Conservation (phyloP, 2,797 vertebrate species). For the Carapus acus region DNA sequence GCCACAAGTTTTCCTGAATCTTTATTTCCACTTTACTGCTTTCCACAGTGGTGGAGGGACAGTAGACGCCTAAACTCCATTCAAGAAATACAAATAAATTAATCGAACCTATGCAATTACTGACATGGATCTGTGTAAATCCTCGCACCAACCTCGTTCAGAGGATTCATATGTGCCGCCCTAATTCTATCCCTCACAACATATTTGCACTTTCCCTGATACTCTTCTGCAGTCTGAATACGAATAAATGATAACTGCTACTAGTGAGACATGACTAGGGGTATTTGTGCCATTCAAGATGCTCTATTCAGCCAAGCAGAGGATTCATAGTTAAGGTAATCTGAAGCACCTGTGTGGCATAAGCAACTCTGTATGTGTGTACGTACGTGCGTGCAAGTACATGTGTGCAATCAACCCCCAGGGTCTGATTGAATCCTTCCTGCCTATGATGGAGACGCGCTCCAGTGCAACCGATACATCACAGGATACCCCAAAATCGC, state of each 20-base stretch:
- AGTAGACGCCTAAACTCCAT: too few relatives aligned
- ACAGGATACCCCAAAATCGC: slow-evolving; percentile 54
- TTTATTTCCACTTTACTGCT: neutral
- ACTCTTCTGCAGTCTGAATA: slow-evolving; percentile 61
- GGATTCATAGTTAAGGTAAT: slow-evolving; percentile 71
- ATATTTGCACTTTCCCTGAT: slow-evolving; percentile 56
- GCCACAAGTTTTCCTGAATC: slow-evolving; percentile 21
- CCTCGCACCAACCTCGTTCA: slow-evolving; percentile 29
- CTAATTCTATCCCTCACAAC: slow-evolving; percentile 40
- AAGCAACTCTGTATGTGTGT: slow-evolving; percentile 42
- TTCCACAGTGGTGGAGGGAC: too few relatives aligned
- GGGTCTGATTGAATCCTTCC: slow-evolving; percentile 76
- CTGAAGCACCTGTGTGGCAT: slow-evolving; percentile 69
- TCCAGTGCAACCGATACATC: slow-evolving; percentile 65
- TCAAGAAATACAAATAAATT: too few relatives aligned
- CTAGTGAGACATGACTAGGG: too few relatives aligned
- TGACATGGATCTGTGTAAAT: slow-evolving; percentile 43
- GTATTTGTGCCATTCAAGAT: slow-evolving; percentile 47
- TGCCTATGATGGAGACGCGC: slow-evolving; percentile 69
- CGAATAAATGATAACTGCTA: too few relatives aligned
- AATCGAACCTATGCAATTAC: slow-evolving; percentile 46
- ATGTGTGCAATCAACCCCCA: slow-evolving; percentile 71
- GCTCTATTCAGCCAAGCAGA: slow-evolving; percentile 61
- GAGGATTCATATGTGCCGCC: slow-evolving; percentile 43
- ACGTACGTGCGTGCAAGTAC: slow-evolving; percentile 33